These are phyloP conservation scores for Pangasius sanitwongsei DNA, from an alignment of 2,797 vertebrate species.

Conservation along the genomic window DNA sequence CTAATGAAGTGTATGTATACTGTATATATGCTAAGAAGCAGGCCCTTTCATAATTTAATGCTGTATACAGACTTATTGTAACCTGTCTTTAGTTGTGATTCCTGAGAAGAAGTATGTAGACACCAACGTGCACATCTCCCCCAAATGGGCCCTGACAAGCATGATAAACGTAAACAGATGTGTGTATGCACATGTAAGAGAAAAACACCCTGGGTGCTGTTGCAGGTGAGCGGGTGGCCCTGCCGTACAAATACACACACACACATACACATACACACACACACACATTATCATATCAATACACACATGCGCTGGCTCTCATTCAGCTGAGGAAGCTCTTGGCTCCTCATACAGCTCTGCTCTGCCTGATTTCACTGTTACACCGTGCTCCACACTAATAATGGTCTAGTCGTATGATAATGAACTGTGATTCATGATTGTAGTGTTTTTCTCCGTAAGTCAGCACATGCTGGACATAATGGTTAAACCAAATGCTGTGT, in stretches of 20 bases:
- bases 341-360: neutral
- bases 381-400: conserved; percentile 3
- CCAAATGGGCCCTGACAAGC: neutral
- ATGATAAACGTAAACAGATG: neutral
- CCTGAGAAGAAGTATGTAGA: too few relatives aligned
- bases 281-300: conserved; percentile 45
- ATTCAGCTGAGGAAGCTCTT: conserved; percentile 39
- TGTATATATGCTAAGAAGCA: too few relatives aligned
- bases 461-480: neutral
- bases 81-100: neutral
- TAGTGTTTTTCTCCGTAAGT: neutral
- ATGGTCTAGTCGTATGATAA: neutral
- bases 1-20: neutral
- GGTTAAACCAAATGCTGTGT: neutral
- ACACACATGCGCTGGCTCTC: conserved; percentile 31
- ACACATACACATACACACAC: conserved; percentile 21
- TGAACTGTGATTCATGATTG: neutral
- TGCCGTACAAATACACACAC: conserved; percentile 33
- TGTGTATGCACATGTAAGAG: neutral
- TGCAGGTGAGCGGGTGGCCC: neutral
- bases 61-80: neutral
- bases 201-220: conserved; percentile 15
- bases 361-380: neutral
- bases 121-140: neutral
- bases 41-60: neutral